Percentiles rank a stretch among this genome's conserved stretches.
Evolutionary conservation across 2,113 vertebrate genomes (phyloP).

Genomic region (Centropus bengalensis): DNA sequence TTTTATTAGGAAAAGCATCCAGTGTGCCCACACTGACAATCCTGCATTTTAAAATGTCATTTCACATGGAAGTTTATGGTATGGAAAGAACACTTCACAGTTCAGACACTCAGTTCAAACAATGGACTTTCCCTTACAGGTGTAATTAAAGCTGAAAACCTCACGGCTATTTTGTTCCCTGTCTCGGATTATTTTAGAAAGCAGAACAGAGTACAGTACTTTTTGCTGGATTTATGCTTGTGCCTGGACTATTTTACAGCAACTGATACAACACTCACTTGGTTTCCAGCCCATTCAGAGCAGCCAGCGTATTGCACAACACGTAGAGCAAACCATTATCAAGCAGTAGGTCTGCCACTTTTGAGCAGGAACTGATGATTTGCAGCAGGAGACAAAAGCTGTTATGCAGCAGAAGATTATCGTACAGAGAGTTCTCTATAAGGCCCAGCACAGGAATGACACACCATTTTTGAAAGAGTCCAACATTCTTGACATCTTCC

Average conservation of each 20-base stretch:
- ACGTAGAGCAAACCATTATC: slow-evolving; percentile 96
- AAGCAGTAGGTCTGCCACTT: slow-evolving; percentile 93
- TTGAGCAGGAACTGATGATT: slow-evolving; percentile 93
- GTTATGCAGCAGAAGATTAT: slow-evolving; percentile 91
- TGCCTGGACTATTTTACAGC: not conserved
- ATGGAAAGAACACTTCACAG: not conserved
- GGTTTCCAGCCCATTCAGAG: slow-evolving; percentile 92
- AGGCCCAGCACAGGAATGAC: slow-evolving; percentile 93
- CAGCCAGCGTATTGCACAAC: slow-evolving; percentile 92
- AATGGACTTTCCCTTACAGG: not conserved
- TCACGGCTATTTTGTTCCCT: not conserved
- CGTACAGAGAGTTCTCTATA: slow-evolving; percentile 93
- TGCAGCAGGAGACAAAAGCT: slow-evolving; percentile 91
- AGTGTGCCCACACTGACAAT: not conserved
- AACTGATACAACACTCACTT: slow-evolving; percentile 78
- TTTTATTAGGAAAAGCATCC: not conserved
- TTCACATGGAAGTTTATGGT: not conserved
- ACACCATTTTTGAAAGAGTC: slow-evolving; percentile 92
- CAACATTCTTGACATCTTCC: slow-evolving; percentile 90
- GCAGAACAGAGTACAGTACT: not conserved
- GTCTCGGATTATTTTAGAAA: not conserved
- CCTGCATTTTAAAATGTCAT: not conserved
- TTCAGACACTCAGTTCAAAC: not conserved
- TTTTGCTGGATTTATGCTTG: not conserved
- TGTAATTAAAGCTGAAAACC: not conserved